Base-by-base conservation (phyloP, 2,797 vertebrate genomes). In the Bucorvus abyssinicus region DNA sequence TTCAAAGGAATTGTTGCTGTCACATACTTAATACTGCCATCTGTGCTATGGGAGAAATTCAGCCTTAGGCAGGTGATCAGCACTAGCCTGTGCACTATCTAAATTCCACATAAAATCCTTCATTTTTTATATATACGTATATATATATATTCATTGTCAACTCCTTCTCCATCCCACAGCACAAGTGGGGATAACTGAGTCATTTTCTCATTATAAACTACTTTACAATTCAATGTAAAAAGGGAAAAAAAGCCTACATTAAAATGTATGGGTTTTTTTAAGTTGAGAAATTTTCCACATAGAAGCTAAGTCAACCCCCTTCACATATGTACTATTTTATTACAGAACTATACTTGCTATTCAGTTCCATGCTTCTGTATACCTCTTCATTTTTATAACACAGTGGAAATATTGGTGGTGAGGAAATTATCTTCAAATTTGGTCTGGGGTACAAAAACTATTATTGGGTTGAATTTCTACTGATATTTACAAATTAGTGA, bases 121-220 rank as follows among this genome's bases (percentile, higher is more conserved):
- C 75, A 82, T 1, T 0, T 71, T 80, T 71, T 60, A 24, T 27
- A 19, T 55, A 19, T 24, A 32, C 49, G 9, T 16, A 61, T 40
- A 17, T 50, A 50, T 83, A 91, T 89, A 87, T 89, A 29, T 90
- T 82, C 78, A 67, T 94, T 87, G 91, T 80, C 57, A 74, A 86
- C 71, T 87, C 68, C 49, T 90, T 71, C 78, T 88, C 27, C 73
- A 81, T 95, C 69, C 61, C 84, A 92, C 87, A 87, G 79, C 82
- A 89, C 78, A 93, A 95, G 44, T 87, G 78, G 68, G 79, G 64
- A 94, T 93, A 95, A 94, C 91, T 81, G 94, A 96, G 94, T 94
- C 87, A 94, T 94, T 96, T 96, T 81, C 94, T 97, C 89, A 73
- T 94, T 95, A 94, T 96, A 96, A 94, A 88, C 94, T 94, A 67